phyloP scores from a whole-genome alignment of 2,888 invertebrate genomes.

The Spialia ferax region DNA sequence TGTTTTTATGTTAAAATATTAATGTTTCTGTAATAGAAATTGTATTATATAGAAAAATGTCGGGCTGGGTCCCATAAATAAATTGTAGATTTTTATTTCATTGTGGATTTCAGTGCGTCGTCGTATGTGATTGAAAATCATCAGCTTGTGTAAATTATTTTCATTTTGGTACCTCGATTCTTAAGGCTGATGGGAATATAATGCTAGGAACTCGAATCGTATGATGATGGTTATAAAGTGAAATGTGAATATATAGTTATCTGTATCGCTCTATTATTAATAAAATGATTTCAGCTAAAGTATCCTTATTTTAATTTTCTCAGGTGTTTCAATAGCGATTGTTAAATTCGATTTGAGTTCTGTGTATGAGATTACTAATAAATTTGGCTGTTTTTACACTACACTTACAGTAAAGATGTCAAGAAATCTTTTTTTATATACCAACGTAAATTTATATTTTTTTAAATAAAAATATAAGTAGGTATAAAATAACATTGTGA shows the following conservation, averaged over 20 bases:
- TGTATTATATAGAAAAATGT: slow-evolving; percentile 9
- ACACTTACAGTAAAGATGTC: no score
- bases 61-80: slow-evolving; percentile 31
- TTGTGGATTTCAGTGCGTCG: slow-evolving; percentile 5
- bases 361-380: no score
- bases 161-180: slow-evolving; percentile 11
- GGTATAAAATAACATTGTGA: no score
- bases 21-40: slow-evolving; percentile 8
- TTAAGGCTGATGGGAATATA: slow-evolving; percentile 21
- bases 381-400: no score
- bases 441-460: no score
- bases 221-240: background rate
- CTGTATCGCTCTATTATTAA: background rate
- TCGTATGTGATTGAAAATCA: background rate
- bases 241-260: background rate
- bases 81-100: slow-evolving; percentile 16
- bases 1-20: slow-evolving; percentile 12
- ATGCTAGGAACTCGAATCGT: slow-evolving; percentile 22
- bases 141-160: slow-evolving; percentile 14
- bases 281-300: background rate
- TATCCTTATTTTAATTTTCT: no score
- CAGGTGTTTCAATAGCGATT: no score
- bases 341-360: no score
- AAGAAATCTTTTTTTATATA: no score
- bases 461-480: no score